These are phyloP conservation scores for Polylopha cassiicola DNA, from an alignment of 2,888 invertebrate species.

Conservation along the genomic window DNA sequence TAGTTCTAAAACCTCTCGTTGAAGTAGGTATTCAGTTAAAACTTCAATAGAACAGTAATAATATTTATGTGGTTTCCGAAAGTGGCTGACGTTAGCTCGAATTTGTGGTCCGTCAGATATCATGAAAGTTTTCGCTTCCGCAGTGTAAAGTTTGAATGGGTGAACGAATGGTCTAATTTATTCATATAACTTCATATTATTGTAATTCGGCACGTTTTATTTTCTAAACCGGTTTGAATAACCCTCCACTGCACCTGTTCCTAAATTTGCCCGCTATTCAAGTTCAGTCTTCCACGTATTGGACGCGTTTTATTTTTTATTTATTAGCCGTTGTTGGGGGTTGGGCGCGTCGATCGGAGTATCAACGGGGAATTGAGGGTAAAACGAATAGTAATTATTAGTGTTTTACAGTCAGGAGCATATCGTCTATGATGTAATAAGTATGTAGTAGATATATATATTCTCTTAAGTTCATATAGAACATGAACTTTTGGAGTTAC, in stretches of 20 bases:
- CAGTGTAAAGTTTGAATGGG: slow-evolving; percentile 8
- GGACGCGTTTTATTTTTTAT: slow-evolving; percentile 63
- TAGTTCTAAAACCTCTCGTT: no score
- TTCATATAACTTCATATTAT: slow-evolving; percentile 17
- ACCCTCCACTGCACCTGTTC: slow-evolving; percentile 61
- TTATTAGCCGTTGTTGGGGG: slow-evolving; percentile 39
- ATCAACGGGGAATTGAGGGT: slow-evolving; percentile 30
- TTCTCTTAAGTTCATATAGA: no score
- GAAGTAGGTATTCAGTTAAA: slow-evolving; percentile 18
- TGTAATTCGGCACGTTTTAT: slow-evolving; percentile 16
- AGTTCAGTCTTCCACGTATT: slow-evolving; percentile 61
- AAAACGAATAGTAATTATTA: slow-evolving; percentile 32
- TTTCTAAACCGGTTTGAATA: slow-evolving; percentile 41
- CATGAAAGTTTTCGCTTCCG: slow-evolving; percentile 11
- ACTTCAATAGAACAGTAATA: slow-evolving; percentile 22
- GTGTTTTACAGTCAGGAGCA: no score
- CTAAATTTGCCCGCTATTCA: slow-evolving; percentile 56
- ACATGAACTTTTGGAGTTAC: no score
- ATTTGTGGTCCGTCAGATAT: slow-evolving; percentile 8
- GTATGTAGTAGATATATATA: no score
- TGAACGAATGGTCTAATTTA: slow-evolving; percentile 16
- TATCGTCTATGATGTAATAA: no score
- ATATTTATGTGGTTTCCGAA: slow-evolving; percentile 15
- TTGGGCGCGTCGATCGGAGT: slow-evolving; percentile 27
- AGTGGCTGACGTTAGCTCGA: not conserved